phyloP scores from a whole-genome alignment of 2,113 vertebrate species.

The Meleagris gallopavo region DNA sequence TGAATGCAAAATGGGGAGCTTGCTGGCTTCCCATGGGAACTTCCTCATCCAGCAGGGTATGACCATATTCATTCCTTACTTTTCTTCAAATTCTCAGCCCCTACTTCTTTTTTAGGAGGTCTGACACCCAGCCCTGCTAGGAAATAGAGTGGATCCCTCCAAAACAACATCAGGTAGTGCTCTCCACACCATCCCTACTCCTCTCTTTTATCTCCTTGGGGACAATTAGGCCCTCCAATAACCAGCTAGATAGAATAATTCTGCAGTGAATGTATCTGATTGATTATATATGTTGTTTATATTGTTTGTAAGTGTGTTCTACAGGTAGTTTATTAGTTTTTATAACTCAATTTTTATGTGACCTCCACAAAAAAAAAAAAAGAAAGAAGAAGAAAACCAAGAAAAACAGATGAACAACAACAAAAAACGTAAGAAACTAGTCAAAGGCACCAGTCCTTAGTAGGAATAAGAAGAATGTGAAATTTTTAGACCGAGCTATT shows the following conservation, averaged over 20 bases:
- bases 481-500: constrained; percentile 8
- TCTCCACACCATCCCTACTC: neutral
- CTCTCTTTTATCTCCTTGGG: neutral
- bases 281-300: neutral
- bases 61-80: neutral
- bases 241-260: neutral
- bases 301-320: neutral
- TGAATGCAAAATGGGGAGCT: neutral
- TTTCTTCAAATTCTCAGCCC: neutral
- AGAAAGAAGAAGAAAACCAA: neutral
- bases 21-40: neutral
- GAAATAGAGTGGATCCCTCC: neutral
- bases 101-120: neutral
- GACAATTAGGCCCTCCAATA: neutral
- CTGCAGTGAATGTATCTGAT: neutral
- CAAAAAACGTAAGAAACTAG: neutral
- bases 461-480: neutral
- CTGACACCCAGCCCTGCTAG: neutral
- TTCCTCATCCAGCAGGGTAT: neutral
- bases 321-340: neutral
- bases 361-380: neutral
- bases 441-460: neutral
- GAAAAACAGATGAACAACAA: too few relatives aligned
- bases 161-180: neutral
- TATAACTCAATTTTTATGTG: neutral